phyloP scores from a whole-genome alignment of 2,888 invertebrate genomes.

The Lycia hirtaria region DNA sequence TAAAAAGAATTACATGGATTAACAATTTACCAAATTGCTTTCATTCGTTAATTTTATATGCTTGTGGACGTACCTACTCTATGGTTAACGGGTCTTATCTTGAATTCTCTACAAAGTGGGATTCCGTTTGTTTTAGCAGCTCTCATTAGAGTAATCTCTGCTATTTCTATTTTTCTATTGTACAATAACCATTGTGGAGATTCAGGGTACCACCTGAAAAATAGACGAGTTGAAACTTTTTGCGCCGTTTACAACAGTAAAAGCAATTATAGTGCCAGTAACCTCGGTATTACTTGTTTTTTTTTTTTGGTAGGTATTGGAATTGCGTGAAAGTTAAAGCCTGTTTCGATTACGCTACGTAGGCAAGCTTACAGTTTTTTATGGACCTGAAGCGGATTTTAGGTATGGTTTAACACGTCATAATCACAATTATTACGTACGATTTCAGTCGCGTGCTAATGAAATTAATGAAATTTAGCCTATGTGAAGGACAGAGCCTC shows the following conservation, averaged over 20 bases:
- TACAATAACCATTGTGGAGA: constrained; percentile 78
- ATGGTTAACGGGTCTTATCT: constrained; percentile 76
- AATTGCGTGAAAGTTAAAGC: not conserved
- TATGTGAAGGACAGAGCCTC: no score
- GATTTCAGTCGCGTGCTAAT: no score
- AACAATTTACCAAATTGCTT: constrained; percentile 21
- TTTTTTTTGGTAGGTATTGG: not conserved
- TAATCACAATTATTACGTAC: no score
- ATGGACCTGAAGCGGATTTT: no score
- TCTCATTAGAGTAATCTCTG: constrained; percentile 64
- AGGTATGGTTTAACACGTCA: no score
- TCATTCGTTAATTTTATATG: constrained; percentile 16
- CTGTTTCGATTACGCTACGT: not conserved
- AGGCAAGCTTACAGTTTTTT: no score
- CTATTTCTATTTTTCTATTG: constrained; percentile 63
- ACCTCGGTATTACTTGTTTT: not conserved
- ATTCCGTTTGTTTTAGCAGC: constrained; percentile 68
- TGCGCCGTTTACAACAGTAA: not conserved
- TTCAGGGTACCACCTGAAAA: constrained; percentile 71
- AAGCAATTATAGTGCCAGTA: constrained; percentile 2
- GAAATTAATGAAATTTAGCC: no score
- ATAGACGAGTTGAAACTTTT: not conserved
- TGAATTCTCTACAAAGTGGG: constrained; percentile 68
- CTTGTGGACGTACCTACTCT: constrained; percentile 68
- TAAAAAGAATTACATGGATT: constrained; percentile 55